Evolutionary conservation across 2,888 invertebrate species (phyloP).

Genomic region (Sympetrum striolatum): DNA sequence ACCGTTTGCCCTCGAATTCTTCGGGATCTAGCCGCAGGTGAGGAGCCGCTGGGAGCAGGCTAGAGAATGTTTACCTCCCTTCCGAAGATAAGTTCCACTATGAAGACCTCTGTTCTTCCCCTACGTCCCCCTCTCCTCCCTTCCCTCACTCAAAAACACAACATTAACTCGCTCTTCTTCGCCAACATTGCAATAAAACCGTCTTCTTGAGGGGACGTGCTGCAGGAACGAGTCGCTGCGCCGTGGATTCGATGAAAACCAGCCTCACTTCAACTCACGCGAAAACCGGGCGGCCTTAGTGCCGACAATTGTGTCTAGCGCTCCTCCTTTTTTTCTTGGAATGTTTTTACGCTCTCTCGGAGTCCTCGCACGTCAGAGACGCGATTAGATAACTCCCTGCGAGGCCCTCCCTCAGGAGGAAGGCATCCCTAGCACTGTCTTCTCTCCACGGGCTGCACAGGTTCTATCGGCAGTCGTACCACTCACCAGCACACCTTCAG

Average conservation of each 20-base stretch:
- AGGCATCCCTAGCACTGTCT: background rate
- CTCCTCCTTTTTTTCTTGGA: background rate
- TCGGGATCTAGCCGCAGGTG: too few relatives aligned
- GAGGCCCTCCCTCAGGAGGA: too few relatives aligned
- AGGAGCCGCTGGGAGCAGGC: background rate
- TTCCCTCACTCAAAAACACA: background rate
- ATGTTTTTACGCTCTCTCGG: too few relatives aligned
- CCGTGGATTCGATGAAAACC: background rate
- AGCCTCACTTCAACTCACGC: background rate
- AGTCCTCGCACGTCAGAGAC: too few relatives aligned
- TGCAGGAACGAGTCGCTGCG: background rate
- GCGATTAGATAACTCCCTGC: too few relatives aligned
- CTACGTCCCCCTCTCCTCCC: background rate
- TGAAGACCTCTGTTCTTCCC: background rate
- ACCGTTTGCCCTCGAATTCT: too few relatives aligned
- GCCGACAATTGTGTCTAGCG: background rate
- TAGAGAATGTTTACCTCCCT: background rate
- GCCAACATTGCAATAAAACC: background rate
- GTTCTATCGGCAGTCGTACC: background rate
- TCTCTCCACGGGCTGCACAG: background rate
- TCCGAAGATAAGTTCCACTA: background rate
- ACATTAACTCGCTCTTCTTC: background rate
- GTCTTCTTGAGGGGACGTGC: background rate
- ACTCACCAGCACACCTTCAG: background rate
- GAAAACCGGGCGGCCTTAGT: background rate